phyloP scores from a whole-genome alignment of 1,140 invertebrate genomes.

The Patella vulgata region DNA sequence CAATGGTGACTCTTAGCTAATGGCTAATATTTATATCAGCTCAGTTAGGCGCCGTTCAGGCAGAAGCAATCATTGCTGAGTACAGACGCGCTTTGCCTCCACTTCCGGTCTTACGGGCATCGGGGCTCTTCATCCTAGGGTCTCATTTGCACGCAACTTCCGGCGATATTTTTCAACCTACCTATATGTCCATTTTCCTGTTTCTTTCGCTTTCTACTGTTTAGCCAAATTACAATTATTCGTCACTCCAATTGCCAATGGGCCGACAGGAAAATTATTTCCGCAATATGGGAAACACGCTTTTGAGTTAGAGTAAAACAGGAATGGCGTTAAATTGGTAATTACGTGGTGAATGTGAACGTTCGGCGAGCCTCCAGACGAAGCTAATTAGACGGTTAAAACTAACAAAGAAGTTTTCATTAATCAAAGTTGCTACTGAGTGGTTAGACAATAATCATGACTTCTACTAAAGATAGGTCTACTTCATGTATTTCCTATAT shows the following conservation, averaged over 20 bases:
- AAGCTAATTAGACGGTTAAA: slow-evolving; percentile 7
- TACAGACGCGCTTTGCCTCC: slow-evolving; percentile 11
- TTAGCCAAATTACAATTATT: slow-evolving; percentile 31
- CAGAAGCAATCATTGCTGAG: slow-evolving; percentile 29
- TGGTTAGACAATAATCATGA: slow-evolving; percentile 1
- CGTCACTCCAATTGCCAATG: slow-evolving; percentile 6
- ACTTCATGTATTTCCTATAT: too few relatives aligned
- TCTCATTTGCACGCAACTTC: slow-evolving; percentile 28
- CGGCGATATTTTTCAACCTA: slow-evolving; percentile 21
- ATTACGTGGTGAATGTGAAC: slow-evolving; percentile 4
- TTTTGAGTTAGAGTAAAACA: slow-evolving; percentile 5
- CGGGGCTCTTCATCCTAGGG: slow-evolving; percentile 15
- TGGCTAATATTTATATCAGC: too few relatives aligned
- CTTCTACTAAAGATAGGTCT: neutral
- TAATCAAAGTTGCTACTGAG: slow-evolving; percentile 2
- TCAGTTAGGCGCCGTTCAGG: slow-evolving; percentile 11
- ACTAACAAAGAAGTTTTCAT: slow-evolving; percentile 2
- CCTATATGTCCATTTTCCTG: slow-evolving; percentile 19
- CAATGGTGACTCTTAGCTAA: too few relatives aligned
- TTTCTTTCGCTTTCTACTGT: slow-evolving; percentile 26
- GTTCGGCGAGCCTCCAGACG: slow-evolving; percentile 1
- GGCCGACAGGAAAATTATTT: slow-evolving; percentile 8
- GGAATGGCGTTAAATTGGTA: slow-evolving; percentile 7
- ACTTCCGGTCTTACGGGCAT: slow-evolving; percentile 11
- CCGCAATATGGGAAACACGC: slow-evolving; percentile 1